Percentiles rank a stretch among this genome's conserved stretches.
phyloP scores from a whole-genome alignment of 2,888 invertebrate species.

The Smittia sp. region DNA sequence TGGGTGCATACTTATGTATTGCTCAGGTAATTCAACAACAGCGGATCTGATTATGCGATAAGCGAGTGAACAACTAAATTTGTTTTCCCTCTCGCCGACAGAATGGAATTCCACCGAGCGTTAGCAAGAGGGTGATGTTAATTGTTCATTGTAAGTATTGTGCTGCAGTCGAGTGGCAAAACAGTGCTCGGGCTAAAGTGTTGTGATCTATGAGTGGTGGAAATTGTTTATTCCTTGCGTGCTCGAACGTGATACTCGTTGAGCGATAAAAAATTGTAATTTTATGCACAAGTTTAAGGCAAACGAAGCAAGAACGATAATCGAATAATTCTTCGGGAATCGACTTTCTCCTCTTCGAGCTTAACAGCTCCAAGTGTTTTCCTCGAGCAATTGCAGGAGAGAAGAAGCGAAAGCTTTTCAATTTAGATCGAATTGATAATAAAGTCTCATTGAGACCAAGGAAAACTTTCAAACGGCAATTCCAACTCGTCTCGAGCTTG shows the following conservation, averaged over 20 bases:
- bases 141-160: slow-evolving; percentile 76
- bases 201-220: slow-evolving; percentile 27
- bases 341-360: too few species aligned
- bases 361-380: too few species aligned
- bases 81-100: not conserved
- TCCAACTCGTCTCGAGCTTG: not conserved
- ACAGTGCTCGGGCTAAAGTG: not conserved
- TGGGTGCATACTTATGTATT: slow-evolving; percentile 78
- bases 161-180: not conserved
- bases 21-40: slow-evolving; percentile 55
- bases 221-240: slow-evolving; percentile 13
- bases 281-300: slow-evolving; percentile 27
- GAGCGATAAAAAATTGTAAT: slow-evolving; percentile 35
- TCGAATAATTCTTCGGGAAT: slow-evolving; percentile 27
- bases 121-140: slow-evolving; percentile 75
- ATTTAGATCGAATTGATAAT: slow-evolving; percentile 7
- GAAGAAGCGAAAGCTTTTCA: not conserved
- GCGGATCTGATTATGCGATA: slow-evolving; percentile 46
- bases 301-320: slow-evolving; percentile 25
- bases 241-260: not conserved
- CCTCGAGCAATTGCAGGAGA: not conserved
- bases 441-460: not conserved
- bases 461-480: not conserved
- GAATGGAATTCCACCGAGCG: slow-evolving; percentile 77
- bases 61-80: not conserved